A percentile compares a stretch with the other conserved stretches of the same genome.
Conservation (phyloP, 1,140 invertebrate genomes). For the Trachymyrmex cornetzi region DNA sequence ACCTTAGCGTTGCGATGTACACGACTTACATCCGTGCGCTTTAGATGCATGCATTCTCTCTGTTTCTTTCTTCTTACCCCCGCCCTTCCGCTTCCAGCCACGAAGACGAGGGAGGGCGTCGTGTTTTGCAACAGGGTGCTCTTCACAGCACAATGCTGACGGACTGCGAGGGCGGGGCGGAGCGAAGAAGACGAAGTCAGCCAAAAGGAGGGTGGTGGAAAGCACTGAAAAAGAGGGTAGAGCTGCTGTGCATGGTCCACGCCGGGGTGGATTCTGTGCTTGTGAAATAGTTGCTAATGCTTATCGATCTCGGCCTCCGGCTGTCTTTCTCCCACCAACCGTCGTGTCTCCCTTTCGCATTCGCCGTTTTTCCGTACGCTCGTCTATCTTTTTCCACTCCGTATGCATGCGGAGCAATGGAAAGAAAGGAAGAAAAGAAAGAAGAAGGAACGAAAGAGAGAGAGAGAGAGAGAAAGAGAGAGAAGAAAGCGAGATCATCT, state of each 20-base stretch:
- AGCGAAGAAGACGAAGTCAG: conserved; percentile 29
- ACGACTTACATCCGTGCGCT: conserved; percentile 33
- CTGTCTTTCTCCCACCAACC: conserved; percentile 2
- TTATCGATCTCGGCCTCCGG: conserved; percentile 48
- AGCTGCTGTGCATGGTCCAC: conserved; percentile 37
- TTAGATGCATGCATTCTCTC: conserved; percentile 26
- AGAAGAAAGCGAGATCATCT: background rate
- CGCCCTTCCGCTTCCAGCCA: conserved; percentile 9
- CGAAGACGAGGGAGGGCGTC: conserved; percentile 50
- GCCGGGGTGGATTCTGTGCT: conserved; percentile 44
- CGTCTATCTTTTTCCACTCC: conserved; percentile 33
- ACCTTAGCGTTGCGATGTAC: background rate
- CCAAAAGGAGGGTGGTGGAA: background rate
- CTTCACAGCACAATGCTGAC: conserved; percentile 40
- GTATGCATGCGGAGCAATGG: conserved; percentile 22
- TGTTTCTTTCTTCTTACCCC: background rate
- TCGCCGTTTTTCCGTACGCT: conserved; percentile 32
- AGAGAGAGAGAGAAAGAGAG: background rate
- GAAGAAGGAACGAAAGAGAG: background rate
- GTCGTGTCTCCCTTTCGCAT: conserved; percentile 21
- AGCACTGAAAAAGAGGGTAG: conserved; percentile 37
- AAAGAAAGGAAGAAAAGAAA: background rate
- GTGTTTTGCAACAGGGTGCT: conserved; percentile 70
- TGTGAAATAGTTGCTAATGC: conserved; percentile 64
- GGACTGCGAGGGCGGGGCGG: conserved; percentile 6